Evolutionary conservation across 2,113 vertebrate species (phyloP), one percentile per base, ranked within the genome.

Genomic region (Lethenteron reissneri): DNA sequence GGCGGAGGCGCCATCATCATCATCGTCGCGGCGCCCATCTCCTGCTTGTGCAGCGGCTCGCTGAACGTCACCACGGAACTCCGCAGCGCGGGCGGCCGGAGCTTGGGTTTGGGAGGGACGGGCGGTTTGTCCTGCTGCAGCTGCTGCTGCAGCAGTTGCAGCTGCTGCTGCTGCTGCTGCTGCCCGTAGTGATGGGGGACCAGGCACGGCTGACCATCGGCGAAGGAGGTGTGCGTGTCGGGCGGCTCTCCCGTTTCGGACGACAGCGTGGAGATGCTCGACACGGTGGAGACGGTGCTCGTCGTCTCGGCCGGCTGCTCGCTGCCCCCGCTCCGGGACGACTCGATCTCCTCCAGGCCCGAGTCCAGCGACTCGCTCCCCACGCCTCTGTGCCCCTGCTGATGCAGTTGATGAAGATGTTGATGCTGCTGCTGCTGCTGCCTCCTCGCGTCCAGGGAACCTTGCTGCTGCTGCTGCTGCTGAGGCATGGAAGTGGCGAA

Each of bases 291-390:
- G 83, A 99, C 87, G 79, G 94, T 97, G 85, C 94, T 97, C 69
- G 94, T 99, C 85, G 94, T 99, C 86, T 99, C 94, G 78, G 97
- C 81, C 78, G 97, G 94, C 75, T 92, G 88, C 84, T 99, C 94
- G 2, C 92, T 99, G 76, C 91, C 96, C 81, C 92, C 96, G 10
- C 64, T 68, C n/a, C 64, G 64, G 9, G n/a, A n/a, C 64, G 25
- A 68, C n/a, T 68, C 64, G n/a, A 68, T 68, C 10, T 68, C 64
- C 64, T 68, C 64, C n/a, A 68, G 64, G n/a, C 64, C 64, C n/a
- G 64, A 68, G 64, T 68, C 64, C n/a, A 68, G 64, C 8, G 64
- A 68, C n/a, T 25, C 64, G n/a, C 64, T 25, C 25, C 64, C 64
- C 25, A 25, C n/a, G n/a, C 64, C 64, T 17, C n/a, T 9, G n/a